Percentiles rank a stretch among this genome's conserved stretches.
phyloP scores from a whole-genome alignment of 2,797 vertebrate species.

The Saxicola maurus region DNA sequence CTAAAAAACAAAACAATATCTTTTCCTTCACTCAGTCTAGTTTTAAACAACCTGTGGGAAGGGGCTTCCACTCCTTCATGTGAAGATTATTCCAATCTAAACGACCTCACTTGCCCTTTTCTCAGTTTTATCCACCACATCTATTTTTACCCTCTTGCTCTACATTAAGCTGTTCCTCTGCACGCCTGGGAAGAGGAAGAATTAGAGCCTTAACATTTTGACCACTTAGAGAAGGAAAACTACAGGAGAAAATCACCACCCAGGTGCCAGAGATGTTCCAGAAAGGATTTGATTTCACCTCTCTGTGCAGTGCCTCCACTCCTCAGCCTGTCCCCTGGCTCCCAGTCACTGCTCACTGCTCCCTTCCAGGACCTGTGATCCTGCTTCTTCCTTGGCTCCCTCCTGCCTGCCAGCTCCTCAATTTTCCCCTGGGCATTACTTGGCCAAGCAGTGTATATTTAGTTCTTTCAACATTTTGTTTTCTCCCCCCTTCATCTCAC shows the following conservation, averaged over 20 bases:
- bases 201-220: not conserved
- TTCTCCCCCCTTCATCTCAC: not conserved
- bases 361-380: not conserved
- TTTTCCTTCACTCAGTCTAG: not conserved
- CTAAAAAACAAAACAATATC: not conserved
- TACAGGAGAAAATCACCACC: not conserved
- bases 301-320: not conserved
- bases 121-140: not conserved
- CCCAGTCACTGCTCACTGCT: not conserved
- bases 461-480: not conserved
- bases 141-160: constrained; percentile 28
- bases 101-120: not conserved
- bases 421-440: not conserved
- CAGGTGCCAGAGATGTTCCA: not conserved
- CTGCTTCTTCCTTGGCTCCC: constrained; percentile 25
- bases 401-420: constrained; percentile 28
- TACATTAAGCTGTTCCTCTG: not conserved
- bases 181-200: not conserved
- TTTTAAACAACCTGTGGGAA: not conserved
- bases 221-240: not conserved
- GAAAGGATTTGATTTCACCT: not conserved
- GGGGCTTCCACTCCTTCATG: not conserved
- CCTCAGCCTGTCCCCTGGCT: too few species aligned
- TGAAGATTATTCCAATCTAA: not conserved
- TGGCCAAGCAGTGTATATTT: constrained; percentile 24